These are phyloP conservation scores for Poeciliopsis occidentalis DNA, from an alignment of 2,113 vertebrate genomes.

Conservation along the genomic window DNA sequence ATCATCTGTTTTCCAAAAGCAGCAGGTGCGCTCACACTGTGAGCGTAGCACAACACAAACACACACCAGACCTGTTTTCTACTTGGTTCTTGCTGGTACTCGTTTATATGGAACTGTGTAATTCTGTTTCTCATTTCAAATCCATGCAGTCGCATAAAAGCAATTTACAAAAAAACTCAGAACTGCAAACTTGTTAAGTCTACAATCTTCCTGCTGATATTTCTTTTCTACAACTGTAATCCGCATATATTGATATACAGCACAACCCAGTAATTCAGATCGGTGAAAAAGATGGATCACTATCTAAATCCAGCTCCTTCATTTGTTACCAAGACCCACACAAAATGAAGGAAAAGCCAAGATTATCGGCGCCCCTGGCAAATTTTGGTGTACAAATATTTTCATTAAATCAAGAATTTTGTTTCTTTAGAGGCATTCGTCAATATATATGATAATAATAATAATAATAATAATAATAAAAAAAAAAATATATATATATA, in stretches of 20 bases:
- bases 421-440: no score
- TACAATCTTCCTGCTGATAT: neutral
- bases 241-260: neutral
- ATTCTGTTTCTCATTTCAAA: no score
- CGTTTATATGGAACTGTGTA: no score
- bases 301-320: no score
- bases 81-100: no score
- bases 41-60: slow-evolving; percentile 33
- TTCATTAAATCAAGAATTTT: no score
- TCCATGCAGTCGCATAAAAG: no score
- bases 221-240: neutral
- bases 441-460: no score
- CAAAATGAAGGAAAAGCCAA: neutral
- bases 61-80: slow-evolving; percentile 28
- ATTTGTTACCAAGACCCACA: neutral
- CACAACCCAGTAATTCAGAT: neutral
- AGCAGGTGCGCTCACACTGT: slow-evolving; percentile 57
- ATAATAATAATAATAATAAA: no score
- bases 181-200: slow-evolving; percentile 1
- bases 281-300: neutral
- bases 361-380: no score
- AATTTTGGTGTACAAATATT: no score
- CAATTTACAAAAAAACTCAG: neutral
- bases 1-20: slow-evolving; percentile 48
- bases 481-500: no score